Evolutionary conservation across 2,888 invertebrate genomes (phyloP), one percentile per base, ranked within the genome.

Genomic region (Synanthedon andrenaeformis): DNA sequence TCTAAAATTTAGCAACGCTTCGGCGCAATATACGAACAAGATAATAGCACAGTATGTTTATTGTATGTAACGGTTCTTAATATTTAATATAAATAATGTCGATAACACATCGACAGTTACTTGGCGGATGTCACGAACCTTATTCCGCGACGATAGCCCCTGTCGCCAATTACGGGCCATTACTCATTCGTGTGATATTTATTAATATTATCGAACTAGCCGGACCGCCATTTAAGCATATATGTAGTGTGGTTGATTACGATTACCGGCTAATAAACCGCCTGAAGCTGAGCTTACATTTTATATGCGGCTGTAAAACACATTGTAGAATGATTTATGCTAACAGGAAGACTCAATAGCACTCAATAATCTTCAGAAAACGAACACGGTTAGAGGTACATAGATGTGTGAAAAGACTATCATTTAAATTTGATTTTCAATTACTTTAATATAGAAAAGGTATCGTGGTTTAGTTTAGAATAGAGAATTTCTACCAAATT

Each of bases 81-180:
- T 45, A 45, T 45, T 45, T 45, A 45, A 45, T 13, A 45, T 45
- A 45, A 45, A 14, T 35, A 35, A 35, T 45, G 12, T 64, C 62
- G 69, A 74, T 72, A 74, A 66, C 58, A 65, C 35, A 10, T 53
- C 67, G 64, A 80, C 82, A 74, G 82, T 82, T 79, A 80, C 63
- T 58, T 60, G 62, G 70, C 85, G 85, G 85, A 84, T 84, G 83
- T 84, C 85, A 84, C 83, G 84, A 71, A 67, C 76, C 74, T 73
- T 71, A 79, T 75, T 80, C 72, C 66, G 69, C 72, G 69, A 73
- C 76, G 81, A 83, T 81, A 81, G 77, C 77, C 74, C 72, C 72
- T 74, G 81, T 72, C 70, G 63, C 83, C 85, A 82, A 84, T 81
- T 85, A 85, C 63, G 80, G 81, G 64, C 64, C 78, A 82, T 82